Conservation (phyloP, 2,888 invertebrate genomes). For the Latheticus oryzae region DNA sequence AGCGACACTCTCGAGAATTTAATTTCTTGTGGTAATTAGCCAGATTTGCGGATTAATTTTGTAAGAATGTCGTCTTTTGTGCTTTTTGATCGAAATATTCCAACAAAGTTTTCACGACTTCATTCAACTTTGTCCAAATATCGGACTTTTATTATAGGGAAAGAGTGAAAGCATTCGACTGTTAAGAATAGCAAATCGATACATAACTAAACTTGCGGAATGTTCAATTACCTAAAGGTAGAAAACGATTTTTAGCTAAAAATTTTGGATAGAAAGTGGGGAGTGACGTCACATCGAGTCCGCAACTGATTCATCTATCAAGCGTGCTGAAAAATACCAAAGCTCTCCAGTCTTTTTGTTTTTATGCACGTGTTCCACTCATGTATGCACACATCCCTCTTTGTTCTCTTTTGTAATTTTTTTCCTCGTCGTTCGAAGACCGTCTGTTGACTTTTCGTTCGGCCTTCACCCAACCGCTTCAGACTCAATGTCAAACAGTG, state of each 20-base stretch:
- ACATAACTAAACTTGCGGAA: no score
- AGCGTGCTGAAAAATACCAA: no score
- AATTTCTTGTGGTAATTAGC: slow-evolving; percentile 29
- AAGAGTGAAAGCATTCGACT: slow-evolving; percentile 8
- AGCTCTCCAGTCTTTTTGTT: no score
- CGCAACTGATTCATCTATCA: no score
- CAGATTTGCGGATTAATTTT: slow-evolving; percentile 26
- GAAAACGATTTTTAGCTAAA: no score
- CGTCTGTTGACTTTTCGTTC: slow-evolving; percentile 4
- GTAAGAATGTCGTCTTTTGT: slow-evolving; percentile 18
- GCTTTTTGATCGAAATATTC: background rate
- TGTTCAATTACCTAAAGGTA: no score
- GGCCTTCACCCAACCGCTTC: background rate
- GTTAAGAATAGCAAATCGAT: slow-evolving; percentile 19
- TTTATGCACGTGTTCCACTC: no score
- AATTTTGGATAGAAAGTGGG: no score
- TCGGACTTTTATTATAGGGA: slow-evolving; percentile 16
- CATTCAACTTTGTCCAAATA: slow-evolving; percentile 9
- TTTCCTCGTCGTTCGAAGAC: background rate
- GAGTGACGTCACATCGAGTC: no score
- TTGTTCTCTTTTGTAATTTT: slow-evolving; percentile 8
- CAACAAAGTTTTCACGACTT: slow-evolving; percentile 9
- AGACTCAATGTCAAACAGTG: no score
- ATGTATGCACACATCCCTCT: background rate
- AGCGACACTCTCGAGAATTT: slow-evolving; percentile 31